Evolutionary conservation across 2,797 vertebrate genomes (phyloP), one percentile per base, ranked within the genome.

Genomic region (Loriculus beryllinus): DNA sequence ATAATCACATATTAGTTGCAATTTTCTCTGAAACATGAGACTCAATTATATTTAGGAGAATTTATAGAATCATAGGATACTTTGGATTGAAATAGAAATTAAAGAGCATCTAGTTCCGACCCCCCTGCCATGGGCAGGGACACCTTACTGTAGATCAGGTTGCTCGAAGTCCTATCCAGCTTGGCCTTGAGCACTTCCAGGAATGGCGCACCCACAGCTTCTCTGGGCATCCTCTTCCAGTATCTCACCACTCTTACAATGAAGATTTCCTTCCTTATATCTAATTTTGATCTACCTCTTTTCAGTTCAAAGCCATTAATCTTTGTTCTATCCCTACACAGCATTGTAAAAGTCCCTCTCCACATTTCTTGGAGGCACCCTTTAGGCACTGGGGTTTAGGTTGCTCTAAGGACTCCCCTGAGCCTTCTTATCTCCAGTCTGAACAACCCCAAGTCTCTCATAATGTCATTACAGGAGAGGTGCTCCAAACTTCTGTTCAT

Each of bases 1-100:
- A 94, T 96, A 92, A 96, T 96, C 82, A 42, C 70, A 52, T 90
- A 96, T 95, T 97, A 96, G 76, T 91, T 96, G 56, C 35, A 94
- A 95, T 96, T 96, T 97, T 96, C 54, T 94, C 72, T 94, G 85
- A 76, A 96, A 96, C 57, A 62, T 54, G 67, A 93, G 60, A 91
- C 49, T 95, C 97, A 95, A 96, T 90, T 90, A 78, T 82, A 60
- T 79, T 91, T 88, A 89, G 68, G 80, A 94, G 72, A 81, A 96
- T 91, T 75, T 26, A 56, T 2, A 29, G 3, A 57, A 25, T 9
- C 14, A 10, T 31, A 12, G 8, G 52, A n/a, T 7, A 7, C 16
- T 28, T 65, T 69, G 14, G 3, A 2, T 78, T 33, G 8, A 9
- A 60, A 78, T 12, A 8, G 14, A 64, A 5, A 4, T 60, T 49